Conservation (phyloP, 2,797 vertebrate species). For the Steatocranus sp. region DNA sequence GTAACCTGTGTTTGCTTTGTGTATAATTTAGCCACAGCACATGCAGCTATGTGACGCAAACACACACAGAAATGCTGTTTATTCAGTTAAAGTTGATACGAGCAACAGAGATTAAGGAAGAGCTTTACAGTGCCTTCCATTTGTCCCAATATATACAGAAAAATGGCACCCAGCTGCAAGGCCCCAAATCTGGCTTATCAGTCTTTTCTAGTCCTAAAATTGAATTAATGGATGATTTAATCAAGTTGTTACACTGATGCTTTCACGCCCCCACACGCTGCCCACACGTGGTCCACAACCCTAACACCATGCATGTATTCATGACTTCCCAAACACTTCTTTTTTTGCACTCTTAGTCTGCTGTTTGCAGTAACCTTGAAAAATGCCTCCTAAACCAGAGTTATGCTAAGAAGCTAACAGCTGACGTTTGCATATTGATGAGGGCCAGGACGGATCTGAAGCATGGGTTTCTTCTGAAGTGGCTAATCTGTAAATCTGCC, state of each 20-base stretch:
- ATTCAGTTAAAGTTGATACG: constrained; percentile 28
- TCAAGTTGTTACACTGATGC: constrained; percentile 45
- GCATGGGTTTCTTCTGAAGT: constrained; percentile 21
- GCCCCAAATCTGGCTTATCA: constrained; percentile 40
- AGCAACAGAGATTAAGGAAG: constrained; percentile 5
- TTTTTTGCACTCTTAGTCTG: constrained; percentile 23
- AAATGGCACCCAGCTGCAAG: constrained; percentile 21
- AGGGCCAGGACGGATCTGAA: constrained; percentile 32
- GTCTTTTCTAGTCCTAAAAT: constrained; percentile 46
- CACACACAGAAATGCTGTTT: neutral
- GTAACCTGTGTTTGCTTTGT: neutral
- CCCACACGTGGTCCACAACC: constrained; percentile 6
- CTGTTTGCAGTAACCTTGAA: constrained; percentile 58
- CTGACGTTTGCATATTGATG: constrained; percentile 63
- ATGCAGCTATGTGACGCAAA: neutral
- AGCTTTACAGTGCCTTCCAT: constrained; percentile 14
- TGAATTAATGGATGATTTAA: constrained; percentile 61
- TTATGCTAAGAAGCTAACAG: constrained; percentile 14
- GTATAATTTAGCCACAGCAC: neutral
- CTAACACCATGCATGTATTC: constrained; percentile 33
- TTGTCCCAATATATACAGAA: constrained; percentile 18
- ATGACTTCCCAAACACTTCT: constrained; percentile 8
- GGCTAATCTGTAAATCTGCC: constrained; percentile 70
- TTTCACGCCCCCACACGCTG: constrained; percentile 34
- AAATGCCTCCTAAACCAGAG: constrained; percentile 42